Percentiles rank a stretch among this genome's conserved stretches.
Conservation (phyloP, 2,888 invertebrate species). For the Rugalucina vietnamica region DNA sequence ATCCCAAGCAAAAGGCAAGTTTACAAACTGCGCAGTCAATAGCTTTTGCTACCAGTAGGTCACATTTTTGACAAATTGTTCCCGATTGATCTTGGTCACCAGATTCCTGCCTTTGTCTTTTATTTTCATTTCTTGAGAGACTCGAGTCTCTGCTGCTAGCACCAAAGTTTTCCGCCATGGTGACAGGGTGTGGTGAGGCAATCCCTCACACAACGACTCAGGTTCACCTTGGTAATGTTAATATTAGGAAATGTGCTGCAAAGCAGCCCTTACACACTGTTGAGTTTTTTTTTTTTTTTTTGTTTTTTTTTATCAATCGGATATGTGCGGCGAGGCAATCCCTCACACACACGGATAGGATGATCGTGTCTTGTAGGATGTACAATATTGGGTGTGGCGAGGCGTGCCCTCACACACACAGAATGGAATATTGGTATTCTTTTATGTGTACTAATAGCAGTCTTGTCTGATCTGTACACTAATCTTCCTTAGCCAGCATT, state of each 20-base stretch:
- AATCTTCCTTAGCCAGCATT: neutral
- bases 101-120: neutral
- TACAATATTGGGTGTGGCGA: neutral
- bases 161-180: too few relatives aligned
- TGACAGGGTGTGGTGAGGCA: too few relatives aligned
- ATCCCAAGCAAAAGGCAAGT: neutral
- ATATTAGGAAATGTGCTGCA: too few relatives aligned
- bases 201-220: too few relatives aligned
- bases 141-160: too few relatives aligned
- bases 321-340: neutral
- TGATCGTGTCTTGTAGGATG: too few relatives aligned
- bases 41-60: neutral
- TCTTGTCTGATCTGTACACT: neutral
- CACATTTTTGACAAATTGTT: neutral
- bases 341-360: neutral
- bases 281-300: too few relatives aligned
- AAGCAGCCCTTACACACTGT: too few relatives aligned
- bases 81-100: neutral
- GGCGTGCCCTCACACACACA: neutral
- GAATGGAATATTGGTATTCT: neutral
- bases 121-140: too few relatives aligned
- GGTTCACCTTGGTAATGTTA: too few relatives aligned
- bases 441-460: neutral
- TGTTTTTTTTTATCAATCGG: too few relatives aligned
- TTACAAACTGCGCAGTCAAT: neutral